These are phyloP conservation scores for Biston betularia DNA, from an alignment of 2,888 invertebrate species.

Conservation along the genomic window DNA sequence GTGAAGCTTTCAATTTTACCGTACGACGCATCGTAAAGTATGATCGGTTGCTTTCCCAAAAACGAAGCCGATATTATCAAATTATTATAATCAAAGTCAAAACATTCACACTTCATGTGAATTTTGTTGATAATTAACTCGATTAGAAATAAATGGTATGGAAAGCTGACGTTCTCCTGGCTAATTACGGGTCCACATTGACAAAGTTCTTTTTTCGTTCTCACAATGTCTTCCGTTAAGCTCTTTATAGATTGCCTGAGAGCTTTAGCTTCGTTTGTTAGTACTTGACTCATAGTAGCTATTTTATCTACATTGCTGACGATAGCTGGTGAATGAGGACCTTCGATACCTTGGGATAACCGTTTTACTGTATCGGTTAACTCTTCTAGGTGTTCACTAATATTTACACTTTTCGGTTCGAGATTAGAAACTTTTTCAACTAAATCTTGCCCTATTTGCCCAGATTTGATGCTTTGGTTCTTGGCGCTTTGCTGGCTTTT, in stretches of 20 bases:
- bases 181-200: constrained; percentile 21
- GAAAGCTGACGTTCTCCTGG: constrained; percentile 68
- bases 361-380: constrained; percentile 59
- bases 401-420: constrained; percentile 57
- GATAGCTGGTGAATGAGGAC: constrained; percentile 52
- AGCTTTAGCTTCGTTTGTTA: constrained; percentile 76
- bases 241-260: constrained; percentile 72
- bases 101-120: constrained; percentile 82
- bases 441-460: constrained; percentile 44
- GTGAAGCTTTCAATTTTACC: constrained; percentile 71
- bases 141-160: constrained; percentile 77
- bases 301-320: constrained; percentile 73
- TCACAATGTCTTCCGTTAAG: constrained; percentile 68
- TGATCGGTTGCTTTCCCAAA: constrained; percentile 74
- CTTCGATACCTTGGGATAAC: constrained; percentile 53
- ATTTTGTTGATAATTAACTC: constrained; percentile 81
- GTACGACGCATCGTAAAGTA: constrained; percentile 72
- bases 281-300: constrained; percentile 71
- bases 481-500: constrained; percentile 26
- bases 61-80: constrained; percentile 75
- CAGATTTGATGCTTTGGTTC: constrained; percentile 46
- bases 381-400: constrained; percentile 62
- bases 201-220: constrained; percentile 65
- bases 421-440: constrained; percentile 52
- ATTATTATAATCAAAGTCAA: constrained; percentile 76